phyloP scores from a whole-genome alignment of 2,113 vertebrate species.

The Pogona vitticeps region DNA sequence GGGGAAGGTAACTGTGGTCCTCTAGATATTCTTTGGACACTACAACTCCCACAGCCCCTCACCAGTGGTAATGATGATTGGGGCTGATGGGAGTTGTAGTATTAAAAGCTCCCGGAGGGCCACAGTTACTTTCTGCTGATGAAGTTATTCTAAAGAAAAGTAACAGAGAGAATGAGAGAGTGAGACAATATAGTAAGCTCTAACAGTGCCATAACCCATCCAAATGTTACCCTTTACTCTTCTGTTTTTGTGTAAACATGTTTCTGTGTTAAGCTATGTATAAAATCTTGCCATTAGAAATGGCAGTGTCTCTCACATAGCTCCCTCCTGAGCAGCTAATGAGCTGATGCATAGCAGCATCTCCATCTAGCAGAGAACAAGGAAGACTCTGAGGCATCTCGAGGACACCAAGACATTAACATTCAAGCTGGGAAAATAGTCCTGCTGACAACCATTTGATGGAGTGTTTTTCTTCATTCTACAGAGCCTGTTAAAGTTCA shows the following conservation, averaged over 20 bases:
- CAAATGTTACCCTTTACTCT: neutral
- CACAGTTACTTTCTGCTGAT: too few relatives aligned
- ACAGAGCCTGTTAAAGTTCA: too few relatives aligned
- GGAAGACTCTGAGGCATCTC: conserved; percentile 3
- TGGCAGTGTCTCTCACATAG: neutral
- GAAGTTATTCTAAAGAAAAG: neutral
- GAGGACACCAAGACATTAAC: neutral
- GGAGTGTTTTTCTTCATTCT: neutral
- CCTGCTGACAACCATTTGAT: neutral
- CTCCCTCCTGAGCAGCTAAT: neutral
- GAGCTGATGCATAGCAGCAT: conserved; percentile 19
- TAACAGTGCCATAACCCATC: neutral
- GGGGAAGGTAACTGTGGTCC: too few relatives aligned
- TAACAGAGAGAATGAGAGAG: neutral
- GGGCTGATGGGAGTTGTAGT: too few relatives aligned
- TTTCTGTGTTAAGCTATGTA: neutral
- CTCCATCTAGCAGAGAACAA: neutral
- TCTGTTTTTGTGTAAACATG: neutral
- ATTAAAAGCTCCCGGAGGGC: too few relatives aligned
- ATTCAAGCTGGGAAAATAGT: conserved; percentile 26
- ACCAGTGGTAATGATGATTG: too few relatives aligned
- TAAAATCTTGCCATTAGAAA: neutral
- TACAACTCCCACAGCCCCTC: too few relatives aligned
- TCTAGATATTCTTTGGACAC: too few relatives aligned
- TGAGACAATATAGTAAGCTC: neutral